Conservation (phyloP, 2,113 vertebrate genomes). For the Sphyrna mokarran region DNA sequence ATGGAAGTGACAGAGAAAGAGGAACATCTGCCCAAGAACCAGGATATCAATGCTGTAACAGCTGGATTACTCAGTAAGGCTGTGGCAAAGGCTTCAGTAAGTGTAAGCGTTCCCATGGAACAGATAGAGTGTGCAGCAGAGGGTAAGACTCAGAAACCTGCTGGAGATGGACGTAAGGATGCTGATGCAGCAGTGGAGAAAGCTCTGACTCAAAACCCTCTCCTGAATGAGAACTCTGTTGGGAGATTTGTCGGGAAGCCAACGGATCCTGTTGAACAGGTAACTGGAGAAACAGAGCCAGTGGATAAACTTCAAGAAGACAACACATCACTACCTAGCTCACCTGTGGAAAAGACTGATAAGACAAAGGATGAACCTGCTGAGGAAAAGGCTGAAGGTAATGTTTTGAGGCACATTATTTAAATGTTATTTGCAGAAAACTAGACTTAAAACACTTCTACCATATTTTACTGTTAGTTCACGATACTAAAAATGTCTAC, state of each 20-base stretch:
- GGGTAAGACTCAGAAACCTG: not conserved
- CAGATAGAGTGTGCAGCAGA: not conserved
- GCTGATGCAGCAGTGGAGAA: not conserved
- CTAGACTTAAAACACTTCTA: not conserved
- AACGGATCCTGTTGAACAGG: not conserved
- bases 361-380: slow-evolving; percentile 67
- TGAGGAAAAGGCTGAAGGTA: slow-evolving; percentile 65
- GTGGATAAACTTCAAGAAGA: not conserved
- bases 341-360: slow-evolving; percentile 60
- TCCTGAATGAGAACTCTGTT: not conserved
- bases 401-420: slow-evolving; percentile 26
- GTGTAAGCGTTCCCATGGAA: slow-evolving; percentile 7
- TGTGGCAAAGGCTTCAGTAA: not conserved
- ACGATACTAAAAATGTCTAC: not conserved
- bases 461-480: not conserved
- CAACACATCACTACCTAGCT: not conserved
- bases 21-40: not conserved
- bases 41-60: not conserved
- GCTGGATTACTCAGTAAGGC: not conserved
- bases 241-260: not conserved
- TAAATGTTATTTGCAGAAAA: not conserved
- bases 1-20: slow-evolving; percentile 29
- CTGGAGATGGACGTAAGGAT: no score
- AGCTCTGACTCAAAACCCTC: not conserved
- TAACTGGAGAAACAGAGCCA: not conserved